Evolutionary conservation across 2,888 invertebrate genomes (phyloP).

Genomic region (Rhorus exstirpatorius): DNA sequence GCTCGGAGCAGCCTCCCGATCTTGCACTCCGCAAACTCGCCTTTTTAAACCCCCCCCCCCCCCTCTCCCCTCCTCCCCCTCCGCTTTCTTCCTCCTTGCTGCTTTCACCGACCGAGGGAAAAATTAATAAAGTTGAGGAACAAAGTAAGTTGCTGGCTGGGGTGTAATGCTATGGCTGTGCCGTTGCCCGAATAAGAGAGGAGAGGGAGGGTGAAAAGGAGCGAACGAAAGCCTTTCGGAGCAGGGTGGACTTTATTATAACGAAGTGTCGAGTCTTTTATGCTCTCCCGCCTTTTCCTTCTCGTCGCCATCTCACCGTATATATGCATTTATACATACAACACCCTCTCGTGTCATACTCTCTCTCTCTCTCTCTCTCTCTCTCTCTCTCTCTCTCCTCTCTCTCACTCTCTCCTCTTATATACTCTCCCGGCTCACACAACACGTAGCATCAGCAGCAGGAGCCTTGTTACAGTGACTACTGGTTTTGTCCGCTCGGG

Average conservation of each 20-base stretch:
- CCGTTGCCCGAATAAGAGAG: slow-evolving; percentile 62
- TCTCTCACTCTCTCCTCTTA: slow-evolving; percentile 67
- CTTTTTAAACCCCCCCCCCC: slow-evolving; percentile 45
- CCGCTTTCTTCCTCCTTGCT: slow-evolving; percentile 38
- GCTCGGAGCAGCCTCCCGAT: slow-evolving; percentile 55
- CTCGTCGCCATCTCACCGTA: slow-evolving; percentile 67
- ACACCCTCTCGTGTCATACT: slow-evolving; percentile 60
- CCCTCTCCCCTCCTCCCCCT: slow-evolving; percentile 9
- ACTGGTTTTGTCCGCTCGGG: slow-evolving; percentile 63
- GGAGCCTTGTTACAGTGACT: slow-evolving; percentile 69
- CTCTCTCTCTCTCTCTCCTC: slow-evolving; percentile 70
- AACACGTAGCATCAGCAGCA: slow-evolving; percentile 66
- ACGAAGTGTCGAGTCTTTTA: slow-evolving; percentile 86
- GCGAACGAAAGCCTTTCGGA: slow-evolving; percentile 79
- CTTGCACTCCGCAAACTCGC: slow-evolving; percentile 52
- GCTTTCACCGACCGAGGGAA: slow-evolving; percentile 84
- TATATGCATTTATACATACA: slow-evolving; percentile 5
- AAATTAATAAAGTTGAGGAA: slow-evolving; percentile 86
- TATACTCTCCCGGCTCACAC: slow-evolving; percentile 66
- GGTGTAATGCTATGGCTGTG: slow-evolving; percentile 81
- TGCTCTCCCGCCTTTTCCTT: slow-evolving; percentile 77
- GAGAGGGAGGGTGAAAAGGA: slow-evolving; percentile 66
- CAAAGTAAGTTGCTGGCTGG: slow-evolving; percentile 85
- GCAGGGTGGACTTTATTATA: slow-evolving; percentile 86
- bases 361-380: slow-evolving; percentile 63